Conservation (phyloP, 2,113 vertebrate genomes). For the Brevimyrus niger region DNA sequence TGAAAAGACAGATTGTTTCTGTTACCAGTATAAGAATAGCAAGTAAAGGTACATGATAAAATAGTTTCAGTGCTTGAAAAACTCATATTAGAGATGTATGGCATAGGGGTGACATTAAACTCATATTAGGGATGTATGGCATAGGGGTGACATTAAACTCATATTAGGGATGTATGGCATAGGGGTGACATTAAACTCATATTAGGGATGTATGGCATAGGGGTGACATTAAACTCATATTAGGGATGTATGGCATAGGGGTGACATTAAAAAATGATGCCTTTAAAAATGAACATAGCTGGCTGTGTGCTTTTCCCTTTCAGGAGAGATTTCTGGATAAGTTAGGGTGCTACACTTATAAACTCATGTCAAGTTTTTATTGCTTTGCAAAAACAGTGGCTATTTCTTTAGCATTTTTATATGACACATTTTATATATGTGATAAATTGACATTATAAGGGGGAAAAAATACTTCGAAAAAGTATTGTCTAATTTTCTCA, state of each 20-base stretch:
- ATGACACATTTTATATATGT: no score
- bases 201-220: neutral
- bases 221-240: neutral
- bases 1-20: neutral
- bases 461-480: neutral
- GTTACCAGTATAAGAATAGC: neutral
- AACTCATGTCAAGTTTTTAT: neutral
- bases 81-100: neutral
- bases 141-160: neutral
- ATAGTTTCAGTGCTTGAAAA: neutral
- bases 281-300: neutral
- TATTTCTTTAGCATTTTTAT: neutral
- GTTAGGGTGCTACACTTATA: neutral
- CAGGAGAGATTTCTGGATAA: neutral
- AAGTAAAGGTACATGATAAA: neutral
- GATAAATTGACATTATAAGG: neutral
- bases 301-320: neutral
- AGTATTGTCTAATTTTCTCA: neutral
- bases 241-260: neutral
- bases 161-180: neutral
- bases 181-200: neutral
- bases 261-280: neutral
- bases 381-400: neutral
- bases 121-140: neutral
- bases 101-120: neutral